Evolutionary conservation across 30 jellyfish, hydroid and myxozoan species (phyloP).

Genomic region (Euphysa ruthae): DNA sequence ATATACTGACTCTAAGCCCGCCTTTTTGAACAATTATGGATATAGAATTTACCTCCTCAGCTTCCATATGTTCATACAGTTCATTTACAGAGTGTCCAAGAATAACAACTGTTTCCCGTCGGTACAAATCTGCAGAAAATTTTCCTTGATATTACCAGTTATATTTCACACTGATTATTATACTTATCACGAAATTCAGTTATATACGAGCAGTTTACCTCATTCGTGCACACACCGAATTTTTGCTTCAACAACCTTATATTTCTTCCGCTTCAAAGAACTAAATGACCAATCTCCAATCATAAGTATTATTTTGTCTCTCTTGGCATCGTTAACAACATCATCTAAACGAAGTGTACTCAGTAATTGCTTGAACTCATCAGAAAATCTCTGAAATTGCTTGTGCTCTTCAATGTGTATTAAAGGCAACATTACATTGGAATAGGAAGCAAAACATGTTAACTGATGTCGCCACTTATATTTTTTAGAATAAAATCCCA

Average conservation of each 20-base stretch:
- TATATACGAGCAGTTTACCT: no score
- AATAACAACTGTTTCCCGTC: no score
- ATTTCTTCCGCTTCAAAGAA: not conserved
- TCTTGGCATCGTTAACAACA: not conserved
- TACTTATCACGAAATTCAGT: no score
- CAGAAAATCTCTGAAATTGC: not conserved
- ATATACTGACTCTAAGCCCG: no score
- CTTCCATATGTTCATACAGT: no score
- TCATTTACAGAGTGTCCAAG: no score
- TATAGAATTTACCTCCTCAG: no score
- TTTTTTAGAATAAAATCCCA: not conserved
- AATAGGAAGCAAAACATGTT: not conserved
- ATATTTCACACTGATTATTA: no score
- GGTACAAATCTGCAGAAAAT: no score
- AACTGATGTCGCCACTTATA: not conserved
- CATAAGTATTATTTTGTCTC: not conserved
- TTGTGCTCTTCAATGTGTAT: not conserved
- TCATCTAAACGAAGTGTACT: not conserved
- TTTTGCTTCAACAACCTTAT: not conserved
- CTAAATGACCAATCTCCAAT: not conserved
- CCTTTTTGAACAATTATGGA: no score
- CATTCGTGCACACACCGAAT: not conserved
- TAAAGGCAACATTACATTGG: not conserved
- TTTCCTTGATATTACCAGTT: no score
- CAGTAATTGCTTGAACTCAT: not conserved